phyloP scores from a whole-genome alignment of 2,797 vertebrate genomes.

The Chelon labrosus region DNA sequence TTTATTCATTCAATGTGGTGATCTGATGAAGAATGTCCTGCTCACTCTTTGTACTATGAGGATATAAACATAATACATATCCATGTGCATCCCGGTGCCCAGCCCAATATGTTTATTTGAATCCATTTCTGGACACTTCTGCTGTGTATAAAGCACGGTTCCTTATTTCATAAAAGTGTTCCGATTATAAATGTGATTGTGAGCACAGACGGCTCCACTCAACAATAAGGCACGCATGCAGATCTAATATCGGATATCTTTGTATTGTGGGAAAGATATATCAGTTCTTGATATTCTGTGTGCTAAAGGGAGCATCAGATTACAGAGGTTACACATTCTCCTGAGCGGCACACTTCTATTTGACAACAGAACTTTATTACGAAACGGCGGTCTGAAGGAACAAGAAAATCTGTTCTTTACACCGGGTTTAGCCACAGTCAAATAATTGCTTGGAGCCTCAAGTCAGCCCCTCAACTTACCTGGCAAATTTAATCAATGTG shows the following conservation, averaged over 20 bases:
- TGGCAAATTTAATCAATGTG: slow-evolving; percentile 83
- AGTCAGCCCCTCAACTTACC: slow-evolving; percentile 76
- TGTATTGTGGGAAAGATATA: slow-evolving; percentile 10
- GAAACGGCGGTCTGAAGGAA: slow-evolving; percentile 34
- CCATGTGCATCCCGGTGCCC: neutral
- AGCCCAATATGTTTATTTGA: neutral
- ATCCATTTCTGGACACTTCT: neutral
- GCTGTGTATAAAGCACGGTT: neutral
- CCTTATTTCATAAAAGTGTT: neutral
- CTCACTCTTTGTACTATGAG: neutral
- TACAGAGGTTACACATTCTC: slow-evolving; percentile 33
- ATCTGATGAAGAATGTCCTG: neutral
- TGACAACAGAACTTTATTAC: slow-evolving; percentile 53
- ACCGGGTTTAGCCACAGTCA: slow-evolving; percentile 69
- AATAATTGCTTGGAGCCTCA: slow-evolving; percentile 80
- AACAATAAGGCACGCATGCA: slow-evolving; percentile 13
- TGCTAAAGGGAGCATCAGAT: slow-evolving; percentile 34
- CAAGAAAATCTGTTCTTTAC: slow-evolving; percentile 60
- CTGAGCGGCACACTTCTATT: slow-evolving; percentile 23
- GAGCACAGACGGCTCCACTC: slow-evolving; percentile 1
- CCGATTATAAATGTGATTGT: neutral
- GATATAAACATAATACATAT: neutral
- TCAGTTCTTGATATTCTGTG: slow-evolving; percentile 32
- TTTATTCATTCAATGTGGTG: too few relatives aligned
- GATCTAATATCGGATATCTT: slow-evolving; percentile 2